phyloP scores from a whole-genome alignment of 2,888 invertebrate species.

The Lacanobia oleracea region DNA sequence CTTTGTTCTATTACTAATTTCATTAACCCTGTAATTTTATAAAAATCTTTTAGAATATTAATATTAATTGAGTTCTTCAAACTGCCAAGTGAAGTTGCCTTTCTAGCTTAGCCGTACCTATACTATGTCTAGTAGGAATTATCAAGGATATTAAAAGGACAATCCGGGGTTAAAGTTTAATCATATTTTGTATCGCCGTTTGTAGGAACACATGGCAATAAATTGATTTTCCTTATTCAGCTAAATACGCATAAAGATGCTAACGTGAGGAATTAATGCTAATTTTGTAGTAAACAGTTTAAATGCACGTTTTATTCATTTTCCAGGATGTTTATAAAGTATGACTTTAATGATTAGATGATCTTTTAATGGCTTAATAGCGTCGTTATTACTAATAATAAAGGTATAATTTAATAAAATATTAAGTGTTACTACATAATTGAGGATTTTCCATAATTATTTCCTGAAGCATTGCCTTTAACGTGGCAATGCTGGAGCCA shows the following conservation, averaged over 20 bases:
- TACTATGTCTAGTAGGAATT: background rate
- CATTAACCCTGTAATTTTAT: background rate
- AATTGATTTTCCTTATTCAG: slow-evolving; percentile 39
- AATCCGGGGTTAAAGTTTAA: slow-evolving; percentile 26
- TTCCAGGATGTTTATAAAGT: background rate
- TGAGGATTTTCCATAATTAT: background rate
- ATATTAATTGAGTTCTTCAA: too few species aligned
- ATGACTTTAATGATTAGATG: background rate
- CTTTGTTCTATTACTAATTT: background rate
- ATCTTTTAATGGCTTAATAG: background rate
- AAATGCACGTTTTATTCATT: slow-evolving; percentile 6
- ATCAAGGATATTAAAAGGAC: slow-evolving; percentile 35
- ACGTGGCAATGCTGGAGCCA: too few species aligned
- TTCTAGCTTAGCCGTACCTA: background rate
- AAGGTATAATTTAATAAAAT: background rate
- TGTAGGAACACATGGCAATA: slow-evolving; percentile 5
- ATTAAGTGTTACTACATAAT: background rate
- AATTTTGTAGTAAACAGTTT: background rate
- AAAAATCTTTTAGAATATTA: background rate
- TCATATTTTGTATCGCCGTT: slow-evolving; percentile 9
- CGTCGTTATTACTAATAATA: background rate
- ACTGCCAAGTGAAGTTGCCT: background rate
- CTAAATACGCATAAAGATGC: slow-evolving; percentile 9
- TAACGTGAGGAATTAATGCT: slow-evolving; percentile 7
- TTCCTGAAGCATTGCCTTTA: too few species aligned